A percentile compares a stretch with the other conserved stretches of the same genome.
Evolutionary conservation across 2,888 invertebrate genomes (phyloP).

Genomic region (Ypsolopha sequella): DNA sequence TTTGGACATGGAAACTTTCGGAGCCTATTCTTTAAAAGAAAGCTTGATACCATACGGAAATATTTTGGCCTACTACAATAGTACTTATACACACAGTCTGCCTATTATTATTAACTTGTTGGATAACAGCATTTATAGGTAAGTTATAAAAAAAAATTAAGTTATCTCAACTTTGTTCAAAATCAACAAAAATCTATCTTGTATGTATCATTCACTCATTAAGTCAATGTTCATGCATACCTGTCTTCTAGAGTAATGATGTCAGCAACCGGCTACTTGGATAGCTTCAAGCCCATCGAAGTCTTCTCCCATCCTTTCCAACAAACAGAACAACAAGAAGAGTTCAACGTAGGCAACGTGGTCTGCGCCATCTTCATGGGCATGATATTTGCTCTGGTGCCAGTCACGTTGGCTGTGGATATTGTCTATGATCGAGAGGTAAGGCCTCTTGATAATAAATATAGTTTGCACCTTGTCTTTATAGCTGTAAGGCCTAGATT

Average conservation of each 20-base stretch:
- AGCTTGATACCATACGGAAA: conserved; percentile 66
- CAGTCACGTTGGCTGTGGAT: conserved; percentile 82
- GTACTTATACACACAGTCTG: conserved; percentile 82
- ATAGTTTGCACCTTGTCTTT: not conserved
- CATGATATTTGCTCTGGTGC: conserved; percentile 83
- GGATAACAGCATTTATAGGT: conserved; percentile 80
- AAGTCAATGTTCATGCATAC: not conserved
- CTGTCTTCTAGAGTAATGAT: conserved; percentile 36
- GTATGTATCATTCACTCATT: too few relatives aligned
- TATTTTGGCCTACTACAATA: conserved; percentile 79
- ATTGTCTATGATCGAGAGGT: conserved; percentile 89
- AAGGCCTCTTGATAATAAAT: conserved; percentile 13
- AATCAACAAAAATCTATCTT: too few relatives aligned
- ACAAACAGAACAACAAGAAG: conserved; percentile 79
- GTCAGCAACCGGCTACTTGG: conserved; percentile 38
- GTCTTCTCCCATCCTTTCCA: conserved; percentile 79
- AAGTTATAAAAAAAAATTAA: conserved; percentile 17
- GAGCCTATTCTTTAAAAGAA: conserved; percentile 73
- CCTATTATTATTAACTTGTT: conserved; percentile 81
- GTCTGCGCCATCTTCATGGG: conserved; percentile 83
- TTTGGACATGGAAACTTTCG: conserved; percentile 74
- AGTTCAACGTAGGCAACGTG: conserved; percentile 78
- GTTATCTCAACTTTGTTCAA: too few relatives aligned
- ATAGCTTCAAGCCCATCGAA: conserved; percentile 71
- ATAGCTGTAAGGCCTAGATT: not conserved